Evolutionary conservation across 2,113 vertebrate species (phyloP), one percentile per base, ranked within the genome.

Genomic region (Burhinus oedicnemus): DNA sequence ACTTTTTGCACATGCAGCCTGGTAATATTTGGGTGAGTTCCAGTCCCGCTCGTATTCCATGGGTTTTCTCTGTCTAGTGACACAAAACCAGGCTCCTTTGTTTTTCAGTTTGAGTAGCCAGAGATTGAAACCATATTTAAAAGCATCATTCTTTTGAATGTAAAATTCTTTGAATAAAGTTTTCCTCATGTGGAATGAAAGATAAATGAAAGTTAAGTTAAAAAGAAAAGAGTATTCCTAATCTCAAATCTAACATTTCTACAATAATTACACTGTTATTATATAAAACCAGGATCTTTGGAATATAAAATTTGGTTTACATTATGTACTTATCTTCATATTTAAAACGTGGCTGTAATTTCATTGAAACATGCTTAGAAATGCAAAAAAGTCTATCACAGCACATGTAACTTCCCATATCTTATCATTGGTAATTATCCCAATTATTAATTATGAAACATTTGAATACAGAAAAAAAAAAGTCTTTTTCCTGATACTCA

Each of bases 261-360:
- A 6, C 32, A 10, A 1, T 34, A 13, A 42, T 60, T 15, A 10
- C 49, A 2, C 25, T 81, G 27, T 44, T 57, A 1, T 0, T 45
- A 1, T 5, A 12, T 6, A 58, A 75, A 16, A 25, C 38, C 52
- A 42, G 18, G 14, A 25, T 57, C 27, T 58, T 71, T 49, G 40
- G 25, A 19, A 15, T 44, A 2, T 4, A 7, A 23, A 34, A 21
- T 74, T 30, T 49, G 27, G 12, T 51, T 91, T 93, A 26, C 78
- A 6, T 22, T 8, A 58, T 3, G 26, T 8, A 7, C 18, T 65
- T 8, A 0, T 55, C 69, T 81, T 79, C 27, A 0, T 38, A 10
- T 62, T 34, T 45, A 14, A 45, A 64, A 13, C 7, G 1, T 4
- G 72, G 47, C 77, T 62, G 32, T 8, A 3, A 30, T 61, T 70